phyloP scores from a whole-genome alignment of 2,888 invertebrate species.

The Meghimatium bilineatum region DNA sequence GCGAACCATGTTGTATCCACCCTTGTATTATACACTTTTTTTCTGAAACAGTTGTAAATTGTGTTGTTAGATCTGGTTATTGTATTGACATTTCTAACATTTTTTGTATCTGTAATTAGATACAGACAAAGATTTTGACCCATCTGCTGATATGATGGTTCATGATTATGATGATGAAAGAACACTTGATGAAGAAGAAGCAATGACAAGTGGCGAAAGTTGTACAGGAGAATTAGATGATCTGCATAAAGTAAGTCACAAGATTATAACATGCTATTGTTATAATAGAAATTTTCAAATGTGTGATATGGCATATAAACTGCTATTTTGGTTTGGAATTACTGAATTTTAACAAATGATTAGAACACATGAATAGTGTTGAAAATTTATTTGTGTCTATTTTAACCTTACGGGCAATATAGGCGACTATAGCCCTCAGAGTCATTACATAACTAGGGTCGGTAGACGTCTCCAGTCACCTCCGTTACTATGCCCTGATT shows the following conservation, averaged over 20 bases:
- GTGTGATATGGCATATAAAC: background rate
- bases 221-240: constrained; percentile 93
- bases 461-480: too few relatives aligned
- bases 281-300: background rate
- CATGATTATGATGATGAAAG: constrained; percentile 98
- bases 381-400: too few relatives aligned
- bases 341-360: too few relatives aligned
- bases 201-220: constrained; percentile 85
- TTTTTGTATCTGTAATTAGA: constrained; percentile 59
- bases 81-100: background rate
- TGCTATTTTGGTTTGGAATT: background rate
- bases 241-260: constrained; percentile 84
- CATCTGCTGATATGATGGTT: constrained; percentile 95
- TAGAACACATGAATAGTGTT: too few relatives aligned
- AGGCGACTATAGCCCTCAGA: too few relatives aligned
- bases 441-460: too few relatives aligned
- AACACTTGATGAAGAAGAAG: constrained; percentile 97
- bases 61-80: background rate
- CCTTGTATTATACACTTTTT: too few relatives aligned
- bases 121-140: constrained; percentile 85
- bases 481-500: too few relatives aligned
- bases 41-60: background rate
- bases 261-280: background rate
- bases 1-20: too few relatives aligned
- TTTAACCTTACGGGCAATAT: too few relatives aligned